Evolutionary conservation across 1,140 invertebrate species (phyloP), one percentile per base, ranked within the genome.

Genomic region (Drosophila parvula): DNA sequence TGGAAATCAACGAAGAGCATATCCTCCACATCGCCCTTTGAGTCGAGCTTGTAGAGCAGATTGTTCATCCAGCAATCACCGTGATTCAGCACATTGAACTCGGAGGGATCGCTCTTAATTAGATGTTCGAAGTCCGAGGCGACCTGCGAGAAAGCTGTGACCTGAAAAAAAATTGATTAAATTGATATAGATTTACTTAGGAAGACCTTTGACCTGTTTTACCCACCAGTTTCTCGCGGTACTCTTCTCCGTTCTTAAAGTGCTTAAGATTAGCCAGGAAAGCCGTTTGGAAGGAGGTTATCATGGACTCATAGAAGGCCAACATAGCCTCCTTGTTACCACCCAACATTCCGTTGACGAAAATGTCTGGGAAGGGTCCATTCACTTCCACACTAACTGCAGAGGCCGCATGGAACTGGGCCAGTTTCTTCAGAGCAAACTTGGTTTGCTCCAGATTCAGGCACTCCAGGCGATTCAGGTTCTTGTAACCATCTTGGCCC

Each of bases 41-140:
- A 44, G 50, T 79, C 79, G 32, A 91, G 78, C 44, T 92, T 90
- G 50, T 95, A 95, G 36, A 96, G 82, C 81, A 95, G 93, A 77
- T 96, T 96, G 69, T 95, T 95, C 0, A 93, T 90, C 95, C 95
- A 95, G n/a, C 92, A 93, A 80, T 95, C 95, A 4, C 95, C 95
- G 62, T 95, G 95, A 74, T 93, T 94, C 5, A 95, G 85, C 0
- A 94, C 94, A 74, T 93, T 93, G 45, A 95, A 94, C 40, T 94
- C 93, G 11, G 93, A 90, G 0, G 91, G 71, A 32, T 94, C 58
- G 2, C 12, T 22, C 2, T 71, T 43, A 10, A 45, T 57, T 1
- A 78, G 16, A 5, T 50, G 5, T 0, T 57, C 22, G 1, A 81
- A 74, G 9, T 77, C 56, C 2, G 32, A 10, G 18, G 45, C n/a